These are phyloP conservation scores for Drosophila parvula DNA, from an alignment of 1,140 invertebrate species.

Conservation along the genomic window DNA sequence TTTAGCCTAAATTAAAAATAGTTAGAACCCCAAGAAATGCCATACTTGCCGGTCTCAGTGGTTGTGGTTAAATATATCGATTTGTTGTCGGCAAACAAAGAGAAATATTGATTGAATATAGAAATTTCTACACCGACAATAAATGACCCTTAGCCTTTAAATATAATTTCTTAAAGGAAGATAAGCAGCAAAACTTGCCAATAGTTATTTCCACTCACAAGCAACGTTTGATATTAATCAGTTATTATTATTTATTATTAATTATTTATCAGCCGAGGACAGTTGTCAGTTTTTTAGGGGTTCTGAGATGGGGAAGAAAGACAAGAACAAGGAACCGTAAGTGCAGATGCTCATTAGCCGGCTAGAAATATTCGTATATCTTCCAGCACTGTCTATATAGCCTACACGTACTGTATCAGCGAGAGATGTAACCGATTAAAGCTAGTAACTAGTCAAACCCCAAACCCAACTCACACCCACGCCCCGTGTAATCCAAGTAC, in stretches of 20 bases:
- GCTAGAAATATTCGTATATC: slow-evolving; percentile 52
- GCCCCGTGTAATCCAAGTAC: slow-evolving; percentile 42
- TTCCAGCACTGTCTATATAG: slow-evolving; percentile 56
- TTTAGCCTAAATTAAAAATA: slow-evolving; percentile 6
- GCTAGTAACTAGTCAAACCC: slow-evolving; percentile 25
- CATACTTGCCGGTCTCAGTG: slow-evolving; percentile 1
- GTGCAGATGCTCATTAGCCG: slow-evolving; percentile 45
- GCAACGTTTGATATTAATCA: slow-evolving; percentile 10
- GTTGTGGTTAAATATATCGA: slow-evolving; percentile 23
- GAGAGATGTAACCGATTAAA: slow-evolving; percentile 29
- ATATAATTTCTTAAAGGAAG: neutral
- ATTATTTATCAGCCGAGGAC: slow-evolving; percentile 7
- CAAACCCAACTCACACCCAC: slow-evolving; percentile 11
- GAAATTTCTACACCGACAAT: neutral
- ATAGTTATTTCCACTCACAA: no score
- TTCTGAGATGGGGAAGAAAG: slow-evolving; percentile 78
- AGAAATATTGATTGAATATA: neutral
- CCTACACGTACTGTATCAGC: slow-evolving; percentile 23
- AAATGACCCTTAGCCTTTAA: neutral
- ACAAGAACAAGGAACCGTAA: slow-evolving; percentile 83
- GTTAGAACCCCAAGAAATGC: slow-evolving; percentile 2
- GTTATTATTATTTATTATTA: slow-evolving; percentile 10
- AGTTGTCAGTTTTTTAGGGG: slow-evolving; percentile 28
- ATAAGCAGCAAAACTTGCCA: neutral
- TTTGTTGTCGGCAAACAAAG: slow-evolving; percentile 14